These are phyloP conservation scores for Pangasius djambal DNA, from an alignment of 2,797 vertebrate species.

Conservation along the genomic window DNA sequence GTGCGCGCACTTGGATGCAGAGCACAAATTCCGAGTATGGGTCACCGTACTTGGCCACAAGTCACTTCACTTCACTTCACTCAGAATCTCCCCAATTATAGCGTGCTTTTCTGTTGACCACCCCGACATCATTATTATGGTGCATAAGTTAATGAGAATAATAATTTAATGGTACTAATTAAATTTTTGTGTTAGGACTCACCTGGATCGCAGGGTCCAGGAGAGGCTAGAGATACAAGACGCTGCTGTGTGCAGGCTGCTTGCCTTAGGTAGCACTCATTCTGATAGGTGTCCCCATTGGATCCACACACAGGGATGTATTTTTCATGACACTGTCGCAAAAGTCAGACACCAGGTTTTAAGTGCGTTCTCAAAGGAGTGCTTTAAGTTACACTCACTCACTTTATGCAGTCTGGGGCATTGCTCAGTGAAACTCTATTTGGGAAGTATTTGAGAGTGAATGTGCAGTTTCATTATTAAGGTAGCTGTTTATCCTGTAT, in stretches of 20 bases:
- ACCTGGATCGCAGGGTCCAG: slow-evolving; percentile 91
- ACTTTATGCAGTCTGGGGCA: neutral
- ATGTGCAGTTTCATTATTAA: neutral
- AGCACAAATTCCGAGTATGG: too few species aligned
- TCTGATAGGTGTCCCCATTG: slow-evolving; percentile 97
- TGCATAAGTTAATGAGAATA: neutral
- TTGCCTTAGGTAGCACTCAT: slow-evolving; percentile 92
- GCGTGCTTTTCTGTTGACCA: neutral
- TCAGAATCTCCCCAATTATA: neutral
- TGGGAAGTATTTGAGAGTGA: neutral
- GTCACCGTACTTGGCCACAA: too few species aligned
- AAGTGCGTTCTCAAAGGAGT: neutral
- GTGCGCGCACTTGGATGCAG: too few species aligned
- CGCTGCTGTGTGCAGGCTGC: slow-evolving; percentile 94
- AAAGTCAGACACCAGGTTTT: neutral
- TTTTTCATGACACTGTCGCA: slow-evolving; percentile 88
- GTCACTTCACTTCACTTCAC: too few species aligned
- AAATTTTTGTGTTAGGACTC: slow-evolving; percentile 60
- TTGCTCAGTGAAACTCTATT: neutral
- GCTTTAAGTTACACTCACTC: neutral
- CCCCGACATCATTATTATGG: too few species aligned
- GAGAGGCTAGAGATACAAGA: slow-evolving; percentile 81
- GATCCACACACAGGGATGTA: slow-evolving; percentile 94
- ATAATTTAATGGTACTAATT: neutral
- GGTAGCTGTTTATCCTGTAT: neutral